Percentiles rank a stretch among this genome's conserved stretches.
phyloP scores from a whole-genome alignment of 2,888 invertebrate genomes.

The Entomobrya multifasciata region DNA sequence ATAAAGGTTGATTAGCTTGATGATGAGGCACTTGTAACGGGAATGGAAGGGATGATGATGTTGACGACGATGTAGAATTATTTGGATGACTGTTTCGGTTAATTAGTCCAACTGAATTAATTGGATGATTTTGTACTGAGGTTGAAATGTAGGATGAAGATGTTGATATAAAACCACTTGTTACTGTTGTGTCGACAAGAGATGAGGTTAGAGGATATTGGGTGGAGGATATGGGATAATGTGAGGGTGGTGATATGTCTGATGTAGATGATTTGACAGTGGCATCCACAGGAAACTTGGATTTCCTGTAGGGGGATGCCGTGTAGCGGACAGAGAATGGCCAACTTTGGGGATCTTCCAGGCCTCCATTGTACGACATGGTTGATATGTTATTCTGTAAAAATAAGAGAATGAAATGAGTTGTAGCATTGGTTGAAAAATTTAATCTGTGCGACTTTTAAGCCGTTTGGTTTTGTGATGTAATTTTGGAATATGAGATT shows the following conservation, averaged over 20 bases:
- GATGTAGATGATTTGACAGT: slow-evolving; percentile 25
- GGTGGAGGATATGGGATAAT: slow-evolving; percentile 14
- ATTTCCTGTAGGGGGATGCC: slow-evolving; percentile 79
- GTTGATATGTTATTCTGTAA: slow-evolving; percentile 20
- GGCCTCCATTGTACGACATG: slow-evolving; percentile 74
- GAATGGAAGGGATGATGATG: slow-evolving; percentile 19
- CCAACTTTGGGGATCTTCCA: slow-evolving; percentile 79
- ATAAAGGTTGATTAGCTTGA: slow-evolving; percentile 67
- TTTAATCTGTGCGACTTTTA: not conserved
- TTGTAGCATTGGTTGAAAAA: not conserved
- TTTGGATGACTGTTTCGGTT: slow-evolving; percentile 4
- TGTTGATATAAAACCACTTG: no score
- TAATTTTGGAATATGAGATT: not conserved
- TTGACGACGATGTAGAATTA: slow-evolving; percentile 10
- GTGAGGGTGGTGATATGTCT: slow-evolving; percentile 20
- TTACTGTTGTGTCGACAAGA: slow-evolving; percentile 40
- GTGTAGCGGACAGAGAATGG: slow-evolving; percentile 79
- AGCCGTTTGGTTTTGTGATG: not conserved
- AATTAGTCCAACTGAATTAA: slow-evolving; percentile 42
- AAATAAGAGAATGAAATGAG: not conserved
- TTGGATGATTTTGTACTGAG: slow-evolving; percentile 28
- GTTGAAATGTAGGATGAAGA: not conserved
- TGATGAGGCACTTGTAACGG: slow-evolving; percentile 67
- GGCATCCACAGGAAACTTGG: slow-evolving; percentile 76
- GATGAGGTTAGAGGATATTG: slow-evolving; percentile 60